These are phyloP conservation scores for Acronicta leporina DNA, from an alignment of 2,888 invertebrate genomes.

Conservation along the genomic window DNA sequence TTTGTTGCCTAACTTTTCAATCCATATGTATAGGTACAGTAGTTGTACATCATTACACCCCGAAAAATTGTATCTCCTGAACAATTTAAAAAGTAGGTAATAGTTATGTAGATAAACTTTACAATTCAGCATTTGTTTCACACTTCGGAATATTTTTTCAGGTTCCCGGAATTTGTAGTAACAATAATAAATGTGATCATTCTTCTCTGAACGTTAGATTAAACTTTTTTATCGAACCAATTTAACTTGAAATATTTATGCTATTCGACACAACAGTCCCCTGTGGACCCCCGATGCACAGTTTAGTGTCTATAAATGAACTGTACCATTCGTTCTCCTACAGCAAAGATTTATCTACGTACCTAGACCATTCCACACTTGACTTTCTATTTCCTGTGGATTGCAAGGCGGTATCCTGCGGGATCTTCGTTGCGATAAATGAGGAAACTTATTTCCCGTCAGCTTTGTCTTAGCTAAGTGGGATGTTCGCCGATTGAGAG, in stretches of 20 bases:
- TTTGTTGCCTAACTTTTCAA: too few relatives aligned
- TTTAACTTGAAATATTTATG: constrained; percentile 36
- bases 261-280: constrained; percentile 36
- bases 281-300: constrained; percentile 15
- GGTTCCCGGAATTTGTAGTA: neutral
- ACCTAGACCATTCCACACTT: constrained; percentile 76
- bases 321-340: constrained; percentile 57
- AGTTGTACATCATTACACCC: too few relatives aligned
- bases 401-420: constrained; percentile 71
- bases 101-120: constrained; percentile 3
- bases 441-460: constrained; percentile 74
- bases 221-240: constrained; percentile 17
- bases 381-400: constrained; percentile 83
- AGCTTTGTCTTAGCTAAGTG: constrained; percentile 75
- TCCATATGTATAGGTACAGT: too few relatives aligned
- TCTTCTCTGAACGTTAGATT: constrained; percentile 19
- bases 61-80: too few relatives aligned
- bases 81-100: neutral
- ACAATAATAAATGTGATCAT: constrained; percentile 5
- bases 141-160: neutral
- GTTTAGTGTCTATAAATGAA: constrained; percentile 40
- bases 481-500: constrained; percentile 63
- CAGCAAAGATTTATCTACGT: constrained; percentile 69
- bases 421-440: constrained; percentile 76
- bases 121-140: neutral